Base-by-base conservation (phyloP, 2,797 vertebrate genomes). In the Coreius guichenoti region DNA sequence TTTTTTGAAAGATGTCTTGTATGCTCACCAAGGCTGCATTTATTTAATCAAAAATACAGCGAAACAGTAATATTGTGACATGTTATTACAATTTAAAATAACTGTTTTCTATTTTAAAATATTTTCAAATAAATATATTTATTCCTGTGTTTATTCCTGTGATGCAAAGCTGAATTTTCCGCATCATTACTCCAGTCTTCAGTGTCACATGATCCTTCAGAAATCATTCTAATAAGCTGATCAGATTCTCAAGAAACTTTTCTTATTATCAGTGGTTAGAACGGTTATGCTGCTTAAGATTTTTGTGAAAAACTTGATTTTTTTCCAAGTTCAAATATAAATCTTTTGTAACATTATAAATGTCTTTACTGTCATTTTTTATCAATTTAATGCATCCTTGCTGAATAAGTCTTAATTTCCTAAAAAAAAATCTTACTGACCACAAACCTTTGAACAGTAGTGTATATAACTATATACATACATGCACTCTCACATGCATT, bases 161-260 rank as follows among this genome's bases (percentile, higher is more conserved):
- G 26, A 31, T 19, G n/a, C 13, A 4, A 45, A 45, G 39, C 26
- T 31, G 26, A 51, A 21, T 74, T 74, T 74, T 74, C 26, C 23
- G 29, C 19, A 33, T 6, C 45, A 31, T 51, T 31, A 31, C 1
- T 51, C 2, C 19, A 49, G 72, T 31, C 43, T 73, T 73, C 45
- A 49, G 72, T 74, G 16, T 29, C 43, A 73, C 43, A 73, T 73
- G 14, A 49, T 51, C 45, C 26, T 74, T 74, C n/a, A 73, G 14
- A 47, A 47, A 47, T 45, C n/a, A 47, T 26, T 73, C 8, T 74
- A 19, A 74, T 74, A 31, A 49, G 19, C 4, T 31, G 72, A 49
- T 51, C 8, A 31, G n/a, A 45, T 74, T 16, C 72, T 49, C 8
- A 73, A 43, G 39, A 23, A 6, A 23, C 9, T 5, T 36, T 39